Conservation (phyloP, 2,888 invertebrate genomes). For the Drosophila tripunctata region DNA sequence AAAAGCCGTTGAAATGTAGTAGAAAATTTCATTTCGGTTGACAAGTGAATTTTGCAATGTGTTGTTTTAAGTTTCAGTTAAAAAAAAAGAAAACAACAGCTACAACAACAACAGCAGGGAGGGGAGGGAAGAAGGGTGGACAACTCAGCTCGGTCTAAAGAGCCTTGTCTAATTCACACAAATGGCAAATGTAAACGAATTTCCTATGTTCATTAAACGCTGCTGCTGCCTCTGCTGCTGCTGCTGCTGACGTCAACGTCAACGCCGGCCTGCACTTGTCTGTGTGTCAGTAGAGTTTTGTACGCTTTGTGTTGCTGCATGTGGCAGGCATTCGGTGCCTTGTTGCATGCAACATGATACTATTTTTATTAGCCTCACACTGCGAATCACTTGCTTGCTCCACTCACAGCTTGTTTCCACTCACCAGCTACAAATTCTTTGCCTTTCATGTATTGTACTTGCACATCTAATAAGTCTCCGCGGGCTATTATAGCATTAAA, state of each 20-base stretch:
- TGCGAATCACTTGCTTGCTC: constrained; percentile 34
- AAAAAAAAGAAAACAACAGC: constrained; percentile 45
- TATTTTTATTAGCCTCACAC: constrained; percentile 67
- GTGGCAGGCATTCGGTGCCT: constrained; percentile 31
- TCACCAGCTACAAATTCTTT: background rate
- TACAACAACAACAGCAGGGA: constrained; percentile 8
- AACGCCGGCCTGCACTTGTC: constrained; percentile 46
- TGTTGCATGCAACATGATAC: constrained; percentile 68
- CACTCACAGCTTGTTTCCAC: constrained; percentile 1
- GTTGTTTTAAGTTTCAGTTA: constrained; percentile 50
- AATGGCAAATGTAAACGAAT: constrained; percentile 77
- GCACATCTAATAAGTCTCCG: no score
- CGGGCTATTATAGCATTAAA: no score
- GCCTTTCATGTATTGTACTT: no score
- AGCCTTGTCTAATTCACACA: constrained; percentile 70
- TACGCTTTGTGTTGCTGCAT: constrained; percentile 34
- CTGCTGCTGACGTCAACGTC: background rate
- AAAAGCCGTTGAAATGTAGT: constrained; percentile 64
- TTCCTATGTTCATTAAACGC: constrained; percentile 69
- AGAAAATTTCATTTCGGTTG: constrained; percentile 63
- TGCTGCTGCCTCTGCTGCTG: constrained; percentile 16
- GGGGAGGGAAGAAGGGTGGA: no score
- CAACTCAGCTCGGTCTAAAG: constrained; percentile 45
- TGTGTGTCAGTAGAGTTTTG: constrained; percentile 34
- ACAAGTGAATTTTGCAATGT: constrained; percentile 62